Evolutionary conservation across 2,797 vertebrate species (phyloP), one percentile per base, ranked within the genome.

Genomic region (Danio tinwini): DNA sequence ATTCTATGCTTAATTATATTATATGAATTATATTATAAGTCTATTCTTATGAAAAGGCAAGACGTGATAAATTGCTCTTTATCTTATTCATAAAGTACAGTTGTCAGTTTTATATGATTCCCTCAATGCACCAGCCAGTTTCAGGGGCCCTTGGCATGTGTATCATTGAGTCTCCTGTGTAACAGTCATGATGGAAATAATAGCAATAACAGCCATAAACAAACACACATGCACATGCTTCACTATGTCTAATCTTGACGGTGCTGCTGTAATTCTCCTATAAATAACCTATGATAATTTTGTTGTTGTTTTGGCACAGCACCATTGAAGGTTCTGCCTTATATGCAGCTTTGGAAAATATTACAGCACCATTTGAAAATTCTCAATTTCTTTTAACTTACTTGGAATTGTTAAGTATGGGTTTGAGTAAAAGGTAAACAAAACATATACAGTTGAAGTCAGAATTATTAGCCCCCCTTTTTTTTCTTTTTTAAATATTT

Each of bases 141-240:
- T 64, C 17, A 39, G 52, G 42, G 44, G 58, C 10, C 47, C 21
- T 16, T 75, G 56, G 61, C 55, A n/a, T 62, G 17, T 0, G 1
- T 67, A 39, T 67, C 13, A 56, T 19, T 6, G 17, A 70, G 44
- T 39, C 53, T 52, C 44, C 12, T 50, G 55, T 91, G 88, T 92
- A 89, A 71, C 82, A 85, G 80, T 84, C 88, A 85, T 81, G 83
- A 63, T 74, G 89, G 86, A 88, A 81, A 87, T 53, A 65, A 84
- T 87, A 69, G 13, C 58, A 56, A 76, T 88, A 85, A 86, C 81
- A 78, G 16, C 67, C 19, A 73, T 70, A 86, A 81, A 88, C 83
- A 74, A 68, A 76, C 39, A 50, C 7, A 62, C 44, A 17, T 69
- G 19, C 49, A 62, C 59, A 68, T 19, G 42, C 45, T 64, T 47